Base-by-base conservation (phyloP, 2,113 vertebrate species). In the Loxodonta africana region DNA sequence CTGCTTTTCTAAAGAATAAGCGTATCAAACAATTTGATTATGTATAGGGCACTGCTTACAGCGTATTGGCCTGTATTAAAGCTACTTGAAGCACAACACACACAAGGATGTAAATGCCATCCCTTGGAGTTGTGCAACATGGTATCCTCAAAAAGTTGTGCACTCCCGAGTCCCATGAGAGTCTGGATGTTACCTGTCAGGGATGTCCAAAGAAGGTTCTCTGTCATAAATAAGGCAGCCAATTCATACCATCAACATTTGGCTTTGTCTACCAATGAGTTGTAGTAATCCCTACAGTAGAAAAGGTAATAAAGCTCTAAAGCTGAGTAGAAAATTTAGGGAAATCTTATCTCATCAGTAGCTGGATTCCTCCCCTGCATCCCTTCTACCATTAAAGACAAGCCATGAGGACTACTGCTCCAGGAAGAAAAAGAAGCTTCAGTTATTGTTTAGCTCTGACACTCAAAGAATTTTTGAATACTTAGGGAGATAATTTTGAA, bases 381-480 rank as follows among this genome's bases (percentile, higher is more conserved):
- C 28, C 8, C 37, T 83, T 90, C 9, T 4, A 81, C 23, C 9
- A 63, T 53, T 83, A 95, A 94, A 77, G 46, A 5, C 53, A 90
- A 95, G 76, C 11, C 11, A 87, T 15, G 6, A 83, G 37, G 25
- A n/a, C 62, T 76, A 82, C 84, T 80, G 83, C 26, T 41, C 26
- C 30, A 25, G 5, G 23, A 83, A 57, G 5, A 41, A 30, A 90
- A 18, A 88, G 23, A 73, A 83, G 28, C 21, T 91, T 91, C 71
- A 57, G 33, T 92, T 48, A 69, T 83, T 88, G 8, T 84, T 95
- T 76, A 94, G 30, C 69, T 76, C 12, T 90, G 4, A 88, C 17
- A 92, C 6, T 76, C 57, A 65, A 94, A 92, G 46, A 77, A 44
- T 37, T 92, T 88, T 89, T 91, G 48, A 95, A 69, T 83, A 80